These are phyloP conservation scores for Mayetiola destructor DNA, from an alignment of 2,888 invertebrate species.

Conservation along the genomic window DNA sequence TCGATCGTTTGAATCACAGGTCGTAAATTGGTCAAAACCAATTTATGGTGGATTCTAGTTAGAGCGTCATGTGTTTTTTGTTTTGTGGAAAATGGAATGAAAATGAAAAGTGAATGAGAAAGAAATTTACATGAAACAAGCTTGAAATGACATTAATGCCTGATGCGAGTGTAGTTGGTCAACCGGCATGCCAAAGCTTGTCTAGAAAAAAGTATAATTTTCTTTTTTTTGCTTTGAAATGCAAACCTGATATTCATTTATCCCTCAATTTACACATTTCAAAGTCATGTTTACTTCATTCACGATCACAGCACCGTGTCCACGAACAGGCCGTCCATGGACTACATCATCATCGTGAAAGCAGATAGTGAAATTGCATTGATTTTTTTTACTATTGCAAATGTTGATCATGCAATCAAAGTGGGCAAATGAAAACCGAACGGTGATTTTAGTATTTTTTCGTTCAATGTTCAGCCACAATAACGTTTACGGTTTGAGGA, in stretches of 20 bases:
- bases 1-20: too few relatives aligned
- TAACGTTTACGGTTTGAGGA: neutral
- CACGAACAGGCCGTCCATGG: neutral
- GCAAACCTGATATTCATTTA: conserved; percentile 1
- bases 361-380: neutral
- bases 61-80: neutral
- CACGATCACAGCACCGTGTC: neutral
- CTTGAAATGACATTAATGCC: neutral
- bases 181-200: neutral
- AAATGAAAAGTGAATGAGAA: too few relatives aligned
- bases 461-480: neutral
- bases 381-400: too few relatives aligned
- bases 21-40: too few relatives aligned
- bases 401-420: too few relatives aligned
- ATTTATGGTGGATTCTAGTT: too few relatives aligned
- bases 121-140: neutral
- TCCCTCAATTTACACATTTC: conserved; percentile 9
- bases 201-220: neutral
- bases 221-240: neutral
- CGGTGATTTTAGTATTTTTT: too few relatives aligned
- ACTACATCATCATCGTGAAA: neutral
- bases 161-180: neutral
- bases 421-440: neutral
- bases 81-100: neutral
- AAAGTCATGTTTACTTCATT: conserved; percentile 1